Evolutionary conservation across 1,140 invertebrate genomes (phyloP).

Genomic region (Drosophila neocordata): DNA sequence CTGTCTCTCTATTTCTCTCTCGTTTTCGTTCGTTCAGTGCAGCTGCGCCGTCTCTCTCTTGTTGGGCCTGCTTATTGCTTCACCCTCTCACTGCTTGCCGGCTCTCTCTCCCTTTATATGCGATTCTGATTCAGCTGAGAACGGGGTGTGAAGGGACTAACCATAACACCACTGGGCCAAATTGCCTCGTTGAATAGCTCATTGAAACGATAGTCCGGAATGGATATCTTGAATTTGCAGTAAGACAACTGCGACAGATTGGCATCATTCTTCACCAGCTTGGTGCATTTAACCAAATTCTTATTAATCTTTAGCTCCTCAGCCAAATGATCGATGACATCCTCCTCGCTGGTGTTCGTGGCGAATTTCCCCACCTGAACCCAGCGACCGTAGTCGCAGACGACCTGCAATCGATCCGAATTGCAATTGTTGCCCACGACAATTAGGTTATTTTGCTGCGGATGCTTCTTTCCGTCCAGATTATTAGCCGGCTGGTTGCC

Average conservation of each 20-base stretch:
- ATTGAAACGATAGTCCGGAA: slow-evolving; percentile 81
- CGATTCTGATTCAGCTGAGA: slow-evolving; percentile 81
- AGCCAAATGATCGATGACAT: slow-evolving; percentile 77
- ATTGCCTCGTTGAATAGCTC: slow-evolving; percentile 82
- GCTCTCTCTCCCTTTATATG: slow-evolving; percentile 61
- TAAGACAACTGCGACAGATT: slow-evolving; percentile 79
- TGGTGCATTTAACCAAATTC: slow-evolving; percentile 79
- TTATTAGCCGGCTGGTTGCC: slow-evolving; percentile 70
- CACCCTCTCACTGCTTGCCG: slow-evolving; percentile 49
- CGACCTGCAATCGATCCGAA: slow-evolving; percentile 80
- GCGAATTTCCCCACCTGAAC: slow-evolving; percentile 81
- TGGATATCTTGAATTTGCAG: slow-evolving; percentile 81
- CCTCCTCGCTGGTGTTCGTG: slow-evolving; percentile 79
- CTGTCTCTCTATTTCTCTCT: slow-evolving; percentile 9
- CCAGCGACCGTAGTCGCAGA: slow-evolving; percentile 79
- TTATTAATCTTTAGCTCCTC: slow-evolving; percentile 81
- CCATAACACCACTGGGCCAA: slow-evolving; percentile 82
- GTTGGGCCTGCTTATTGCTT: slow-evolving; percentile 32
- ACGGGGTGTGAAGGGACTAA: slow-evolving; percentile 78
- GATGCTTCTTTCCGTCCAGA: slow-evolving; percentile 73
- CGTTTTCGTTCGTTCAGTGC: slow-evolving; percentile 3
- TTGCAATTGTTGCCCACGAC: slow-evolving; percentile 81
- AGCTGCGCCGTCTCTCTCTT: slow-evolving; percentile 15
- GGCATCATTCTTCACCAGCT: slow-evolving; percentile 80
- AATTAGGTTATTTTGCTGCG: slow-evolving; percentile 77